Evolutionary conservation across 2,888 invertebrate species (phyloP).

Genomic region (Melangyna quadrimaculata): DNA sequence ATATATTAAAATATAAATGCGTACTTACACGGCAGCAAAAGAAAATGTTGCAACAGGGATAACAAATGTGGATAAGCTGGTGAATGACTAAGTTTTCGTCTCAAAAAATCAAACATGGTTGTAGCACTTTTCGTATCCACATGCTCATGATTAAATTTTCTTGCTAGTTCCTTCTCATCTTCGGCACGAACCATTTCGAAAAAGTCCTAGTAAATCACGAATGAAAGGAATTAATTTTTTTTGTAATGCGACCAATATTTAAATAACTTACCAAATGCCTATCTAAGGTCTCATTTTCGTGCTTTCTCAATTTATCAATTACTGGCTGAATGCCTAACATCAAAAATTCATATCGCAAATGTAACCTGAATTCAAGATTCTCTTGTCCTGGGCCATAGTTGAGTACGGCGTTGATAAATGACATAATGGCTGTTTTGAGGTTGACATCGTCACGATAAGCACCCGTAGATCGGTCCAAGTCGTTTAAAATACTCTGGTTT

Average conservation of each 20-base stretch:
- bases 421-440: slow-evolving; percentile 98
- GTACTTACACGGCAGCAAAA: slow-evolving; percentile 89
- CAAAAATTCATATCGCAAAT: slow-evolving; percentile 96
- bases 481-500: slow-evolving; percentile 91
- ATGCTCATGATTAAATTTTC: slow-evolving; percentile 94
- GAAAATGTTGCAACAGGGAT: slow-evolving; percentile 93
- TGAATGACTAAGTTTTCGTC: slow-evolving; percentile 94
- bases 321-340: slow-evolving; percentile 98
- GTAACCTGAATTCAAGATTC: slow-evolving; percentile 95
- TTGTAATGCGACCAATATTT: not conserved
- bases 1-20: too few species aligned
- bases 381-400: slow-evolving; percentile 98
- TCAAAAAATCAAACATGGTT: slow-evolving; percentile 94
- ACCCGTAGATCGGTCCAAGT: slow-evolving; percentile 94
- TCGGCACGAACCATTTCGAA: slow-evolving; percentile 99
- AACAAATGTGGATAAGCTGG: slow-evolving; percentile 96
- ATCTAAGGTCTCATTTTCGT: slow-evolving; percentile 96
- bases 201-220: slow-evolving; percentile 85
- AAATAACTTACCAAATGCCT: slow-evolving; percentile 87
- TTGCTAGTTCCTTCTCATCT: slow-evolving; percentile 96
- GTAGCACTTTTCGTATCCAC: slow-evolving; percentile 96
- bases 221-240: not conserved
- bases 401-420: slow-evolving; percentile 97
- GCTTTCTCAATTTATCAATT: slow-evolving; percentile 94
- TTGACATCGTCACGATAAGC: slow-evolving; percentile 95